These are phyloP conservation scores for Tokudaia tokunoshimensis DNA, from an alignment of 2,797 vertebrate genomes.

Conservation along the genomic window DNA sequence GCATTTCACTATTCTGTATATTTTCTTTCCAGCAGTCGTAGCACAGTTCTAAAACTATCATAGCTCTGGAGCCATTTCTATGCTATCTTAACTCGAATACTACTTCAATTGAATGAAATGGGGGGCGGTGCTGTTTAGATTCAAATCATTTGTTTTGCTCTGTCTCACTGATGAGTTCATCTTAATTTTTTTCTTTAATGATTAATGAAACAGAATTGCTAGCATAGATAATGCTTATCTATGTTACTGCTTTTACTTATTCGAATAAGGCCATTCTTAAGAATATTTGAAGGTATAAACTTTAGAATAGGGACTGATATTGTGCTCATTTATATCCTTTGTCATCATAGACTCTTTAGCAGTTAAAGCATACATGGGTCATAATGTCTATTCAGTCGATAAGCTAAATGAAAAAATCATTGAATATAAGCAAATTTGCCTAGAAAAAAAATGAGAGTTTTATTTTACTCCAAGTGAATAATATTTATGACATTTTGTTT, in stretches of 20 bases:
- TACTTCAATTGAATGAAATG: constrained; percentile 26
- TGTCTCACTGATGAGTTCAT: neutral
- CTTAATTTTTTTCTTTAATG: neutral
- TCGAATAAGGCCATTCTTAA: constrained; percentile 16
- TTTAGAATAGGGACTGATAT: neutral
- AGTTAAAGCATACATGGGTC: neutral
- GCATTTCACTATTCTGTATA: constrained; percentile 22
- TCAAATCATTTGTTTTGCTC: constrained; percentile 39
- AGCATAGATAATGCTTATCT: constrained; percentile 23
- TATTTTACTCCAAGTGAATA: constrained; percentile 40
- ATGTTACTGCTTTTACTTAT: constrained; percentile 19
- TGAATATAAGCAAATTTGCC: neutral
- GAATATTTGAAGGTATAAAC: neutral
- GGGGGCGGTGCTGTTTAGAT: neutral
- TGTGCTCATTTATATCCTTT: neutral
- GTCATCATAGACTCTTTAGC: constrained; percentile 2
- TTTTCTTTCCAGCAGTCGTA: neutral
- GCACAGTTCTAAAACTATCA: constrained; percentile 27
- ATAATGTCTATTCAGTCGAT: neutral
- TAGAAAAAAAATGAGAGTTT: neutral
- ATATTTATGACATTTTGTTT: constrained; percentile 61
- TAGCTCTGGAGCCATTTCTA: neutral
- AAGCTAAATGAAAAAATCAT: constrained; percentile 17
- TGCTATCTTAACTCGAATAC: neutral
- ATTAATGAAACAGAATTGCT: constrained; percentile 24